These are phyloP conservation scores for Willisornis vidua DNA, from an alignment of 2,113 vertebrate species.

Conservation along the genomic window DNA sequence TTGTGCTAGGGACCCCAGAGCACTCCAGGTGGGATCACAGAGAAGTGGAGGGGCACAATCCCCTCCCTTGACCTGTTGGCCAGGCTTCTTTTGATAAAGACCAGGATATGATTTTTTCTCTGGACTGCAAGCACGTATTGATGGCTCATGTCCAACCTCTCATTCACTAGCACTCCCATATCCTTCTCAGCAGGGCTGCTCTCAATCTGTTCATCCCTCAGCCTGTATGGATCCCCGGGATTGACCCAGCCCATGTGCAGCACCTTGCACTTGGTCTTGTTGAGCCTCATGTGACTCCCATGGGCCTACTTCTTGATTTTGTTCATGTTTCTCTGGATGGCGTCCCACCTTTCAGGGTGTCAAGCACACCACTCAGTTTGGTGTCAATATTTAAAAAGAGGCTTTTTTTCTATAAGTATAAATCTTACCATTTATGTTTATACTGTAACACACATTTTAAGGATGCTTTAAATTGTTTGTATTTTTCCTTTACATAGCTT, in stretches of 20 bases:
- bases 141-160: neutral
- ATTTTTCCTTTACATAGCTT: neutral
- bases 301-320: too few species aligned
- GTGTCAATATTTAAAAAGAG: neutral
- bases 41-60: too few species aligned
- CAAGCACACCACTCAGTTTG: accelerated
- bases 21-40: too few species aligned
- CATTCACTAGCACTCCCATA: accelerated
- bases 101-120: accelerated
- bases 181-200: accelerated
- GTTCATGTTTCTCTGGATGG: neutral
- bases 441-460: neutral
- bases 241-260: neutral
- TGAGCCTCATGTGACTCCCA: neutral
- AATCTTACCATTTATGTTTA: neutral
- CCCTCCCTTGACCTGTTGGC: too few species aligned
- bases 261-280: accelerated
- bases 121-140: too few species aligned
- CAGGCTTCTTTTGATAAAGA: too few species aligned
- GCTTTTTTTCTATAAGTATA: neutral
- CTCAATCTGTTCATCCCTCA: neutral
- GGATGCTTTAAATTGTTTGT: neutral
- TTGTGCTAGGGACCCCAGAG: too few species aligned
- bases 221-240: neutral
- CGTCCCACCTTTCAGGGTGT: neutral